Conservation (phyloP, 2,888 invertebrate species). For the Drosophila prostipennis region DNA sequence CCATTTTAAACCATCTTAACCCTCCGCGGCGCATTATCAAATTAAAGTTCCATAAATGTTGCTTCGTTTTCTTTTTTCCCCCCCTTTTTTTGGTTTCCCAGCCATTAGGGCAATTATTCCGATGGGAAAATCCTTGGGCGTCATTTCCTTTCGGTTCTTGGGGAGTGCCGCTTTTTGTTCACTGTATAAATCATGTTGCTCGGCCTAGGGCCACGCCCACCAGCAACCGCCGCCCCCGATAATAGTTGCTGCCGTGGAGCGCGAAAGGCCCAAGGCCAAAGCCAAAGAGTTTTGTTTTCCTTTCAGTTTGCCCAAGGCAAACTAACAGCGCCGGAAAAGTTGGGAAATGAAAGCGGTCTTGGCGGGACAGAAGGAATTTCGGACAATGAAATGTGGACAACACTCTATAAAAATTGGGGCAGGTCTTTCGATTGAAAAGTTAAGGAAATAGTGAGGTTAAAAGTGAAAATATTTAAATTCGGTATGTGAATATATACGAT, state of each 20-base stretch:
- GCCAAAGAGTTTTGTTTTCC: conserved; percentile 62
- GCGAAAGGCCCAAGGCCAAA: conserved; percentile 42
- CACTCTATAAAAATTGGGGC: background rate
- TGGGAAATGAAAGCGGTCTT: conserved; percentile 7
- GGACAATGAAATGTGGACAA: conserved; percentile 7
- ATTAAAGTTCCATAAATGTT: conserved; percentile 48
- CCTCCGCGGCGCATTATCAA: conserved; percentile 39
- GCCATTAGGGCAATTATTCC: conserved; percentile 40
- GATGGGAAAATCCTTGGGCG: conserved; percentile 26
- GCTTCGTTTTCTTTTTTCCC: background rate
- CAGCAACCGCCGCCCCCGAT: conserved; percentile 20
- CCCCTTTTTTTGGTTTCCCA: background rate
- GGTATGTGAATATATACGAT: too few relatives aligned
- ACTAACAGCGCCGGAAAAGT: conserved; percentile 20
- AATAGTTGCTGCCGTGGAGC: conserved; percentile 41
- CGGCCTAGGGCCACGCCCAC: conserved; percentile 21
- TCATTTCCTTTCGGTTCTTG: conserved; percentile 17
- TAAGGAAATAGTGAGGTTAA: too few relatives aligned
- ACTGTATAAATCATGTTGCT: conserved; percentile 38
- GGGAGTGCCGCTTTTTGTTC: conserved; percentile 18
- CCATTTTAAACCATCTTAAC: background rate
- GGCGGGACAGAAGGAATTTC: background rate
- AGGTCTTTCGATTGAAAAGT: background rate
- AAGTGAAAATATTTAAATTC: too few relatives aligned
- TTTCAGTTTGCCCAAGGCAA: conserved; percentile 26